Conservation (phyloP, 2,113 vertebrate genomes). For the Nansenia antarctica region DNA sequence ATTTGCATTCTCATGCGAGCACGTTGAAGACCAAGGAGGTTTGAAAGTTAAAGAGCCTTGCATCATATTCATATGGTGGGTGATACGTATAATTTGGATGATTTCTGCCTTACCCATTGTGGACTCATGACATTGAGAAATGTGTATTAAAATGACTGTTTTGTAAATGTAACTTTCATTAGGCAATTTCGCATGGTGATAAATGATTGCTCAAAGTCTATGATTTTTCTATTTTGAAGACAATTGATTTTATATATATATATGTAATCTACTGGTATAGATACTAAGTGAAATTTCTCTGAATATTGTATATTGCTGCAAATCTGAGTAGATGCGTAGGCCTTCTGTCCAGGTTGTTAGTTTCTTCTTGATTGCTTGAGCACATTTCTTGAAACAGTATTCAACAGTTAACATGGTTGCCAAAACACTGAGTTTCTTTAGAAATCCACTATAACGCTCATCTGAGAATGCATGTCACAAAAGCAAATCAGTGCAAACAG, state of each 20-base stretch:
- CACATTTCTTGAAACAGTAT: too few species aligned
- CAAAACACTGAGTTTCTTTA: too few species aligned
- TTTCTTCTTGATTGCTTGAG: too few species aligned
- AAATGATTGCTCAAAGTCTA: constrained; percentile 13
- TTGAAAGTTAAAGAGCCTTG: not conserved
- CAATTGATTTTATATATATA: constrained; percentile 39
- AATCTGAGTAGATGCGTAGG: constrained; percentile 11
- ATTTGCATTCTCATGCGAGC: not conserved
- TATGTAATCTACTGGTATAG: constrained; percentile 15
- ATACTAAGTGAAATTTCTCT: constrained; percentile 22
- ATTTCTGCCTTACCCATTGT: constrained; percentile 31
- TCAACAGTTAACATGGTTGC: too few species aligned
- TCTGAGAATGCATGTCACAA: too few species aligned
- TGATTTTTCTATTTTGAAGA: constrained; percentile 14
- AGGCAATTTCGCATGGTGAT: constrained; percentile 45
- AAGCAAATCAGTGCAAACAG: too few species aligned
- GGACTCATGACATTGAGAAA: constrained; percentile 24
- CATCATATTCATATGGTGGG: not conserved
- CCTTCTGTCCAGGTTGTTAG: not conserved
- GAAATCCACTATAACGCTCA: too few species aligned
- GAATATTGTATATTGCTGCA: constrained; percentile 14
- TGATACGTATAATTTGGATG: not conserved
- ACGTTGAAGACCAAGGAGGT: not conserved
- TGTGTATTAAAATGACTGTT: constrained; percentile 23
- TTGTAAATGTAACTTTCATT: constrained; percentile 22